A percentile compares a stretch with the other conserved stretches of the same genome.
Conservation (phyloP, 2,797 vertebrate genomes). For the Acrossocheilus wenchowensis region DNA sequence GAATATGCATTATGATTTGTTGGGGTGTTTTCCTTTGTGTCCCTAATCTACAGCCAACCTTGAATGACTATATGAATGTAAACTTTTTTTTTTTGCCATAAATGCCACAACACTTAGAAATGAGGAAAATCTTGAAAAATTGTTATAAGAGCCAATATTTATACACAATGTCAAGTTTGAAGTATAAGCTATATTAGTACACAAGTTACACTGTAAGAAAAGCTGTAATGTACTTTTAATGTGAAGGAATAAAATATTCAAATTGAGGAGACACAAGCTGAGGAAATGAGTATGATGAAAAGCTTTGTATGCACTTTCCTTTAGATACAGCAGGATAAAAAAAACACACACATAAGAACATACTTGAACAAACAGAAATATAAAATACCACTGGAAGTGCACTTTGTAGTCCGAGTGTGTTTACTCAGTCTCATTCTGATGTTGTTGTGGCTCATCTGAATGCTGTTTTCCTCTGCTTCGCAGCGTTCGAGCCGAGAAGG, state of each 20-base stretch:
- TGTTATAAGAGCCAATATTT: not conserved
- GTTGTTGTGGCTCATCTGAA: not conserved
- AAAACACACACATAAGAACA: not conserved
- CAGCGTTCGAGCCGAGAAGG: conserved; percentile 47
- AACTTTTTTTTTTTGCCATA: not conserved
- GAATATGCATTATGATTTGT: no score
- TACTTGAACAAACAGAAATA: not conserved
- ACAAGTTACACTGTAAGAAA: not conserved
- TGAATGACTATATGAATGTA: not conserved
- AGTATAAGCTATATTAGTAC: not conserved
- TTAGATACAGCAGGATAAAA: not conserved
- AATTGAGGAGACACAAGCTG: not conserved
- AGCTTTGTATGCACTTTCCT: not conserved
- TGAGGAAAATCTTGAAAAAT: not conserved
- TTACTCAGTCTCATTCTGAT: not conserved
- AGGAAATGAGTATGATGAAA: not conserved
- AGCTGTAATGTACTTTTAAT: not conserved
- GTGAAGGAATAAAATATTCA: not conserved
- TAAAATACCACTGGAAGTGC: not conserved
- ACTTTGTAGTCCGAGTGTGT: not conserved
- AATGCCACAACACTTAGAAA: not conserved
- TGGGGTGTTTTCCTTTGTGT: no score
- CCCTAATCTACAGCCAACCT: not conserved
- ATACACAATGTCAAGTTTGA: not conserved
- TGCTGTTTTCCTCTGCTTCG: not conserved